These are phyloP conservation scores for Amphiprion clarkii DNA, from an alignment of 2,797 vertebrate species.

Conservation along the genomic window DNA sequence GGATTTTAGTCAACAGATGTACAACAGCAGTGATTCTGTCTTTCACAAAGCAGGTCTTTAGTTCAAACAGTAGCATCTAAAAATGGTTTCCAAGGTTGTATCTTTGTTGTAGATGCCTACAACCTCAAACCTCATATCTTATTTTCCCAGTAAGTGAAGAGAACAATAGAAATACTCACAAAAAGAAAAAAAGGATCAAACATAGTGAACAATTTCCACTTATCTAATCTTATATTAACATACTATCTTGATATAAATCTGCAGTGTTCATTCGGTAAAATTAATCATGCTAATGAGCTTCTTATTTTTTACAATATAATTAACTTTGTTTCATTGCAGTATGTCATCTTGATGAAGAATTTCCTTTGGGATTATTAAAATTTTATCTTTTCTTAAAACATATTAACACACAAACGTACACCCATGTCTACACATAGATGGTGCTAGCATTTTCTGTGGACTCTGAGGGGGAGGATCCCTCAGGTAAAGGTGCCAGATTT, in stretches of 20 bases:
- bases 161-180: not conserved
- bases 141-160: not conserved
- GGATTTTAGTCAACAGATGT: no score
- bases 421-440: conserved; percentile 23
- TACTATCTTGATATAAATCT: not conserved
- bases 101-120: not conserved
- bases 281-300: conserved; percentile 2
- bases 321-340: not conserved
- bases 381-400: not conserved
- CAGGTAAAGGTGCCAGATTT: conserved; percentile 79
- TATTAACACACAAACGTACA: conserved; percentile 12
- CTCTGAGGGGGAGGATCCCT: conserved; percentile 48
- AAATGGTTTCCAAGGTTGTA: not conserved
- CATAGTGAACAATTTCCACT: not conserved
- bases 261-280: not conserved
- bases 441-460: conserved; percentile 38
- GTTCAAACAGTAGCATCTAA: not conserved
- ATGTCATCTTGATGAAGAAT: no score
- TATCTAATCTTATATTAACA: not conserved
- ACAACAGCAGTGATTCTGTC: not conserved
- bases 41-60: not conserved
- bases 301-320: not conserved
- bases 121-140: not conserved
- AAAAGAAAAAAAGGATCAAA: not conserved
- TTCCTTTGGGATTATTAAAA: no score